Conservation (phyloP, 2,888 invertebrate species). For the Colletes collaris region DNA sequence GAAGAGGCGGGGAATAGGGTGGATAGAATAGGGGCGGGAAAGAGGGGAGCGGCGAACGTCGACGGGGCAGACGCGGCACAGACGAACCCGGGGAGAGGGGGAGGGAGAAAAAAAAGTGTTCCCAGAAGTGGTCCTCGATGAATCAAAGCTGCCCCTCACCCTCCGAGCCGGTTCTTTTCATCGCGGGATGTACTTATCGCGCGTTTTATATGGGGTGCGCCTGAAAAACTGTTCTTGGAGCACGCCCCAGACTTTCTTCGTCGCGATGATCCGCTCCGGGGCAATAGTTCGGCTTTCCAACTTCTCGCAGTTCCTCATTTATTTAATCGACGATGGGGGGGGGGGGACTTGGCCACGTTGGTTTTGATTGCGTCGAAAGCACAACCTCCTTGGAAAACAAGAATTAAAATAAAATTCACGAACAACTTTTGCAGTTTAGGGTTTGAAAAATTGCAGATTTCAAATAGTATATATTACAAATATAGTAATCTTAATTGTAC, state of each 20-base stretch:
- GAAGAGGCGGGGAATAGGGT: conserved; percentile 45
- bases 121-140: conserved; percentile 66
- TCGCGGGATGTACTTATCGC: conserved; percentile 46
- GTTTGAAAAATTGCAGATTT: too few species aligned
- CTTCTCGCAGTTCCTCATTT: too few species aligned
- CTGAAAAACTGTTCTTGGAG: conserved; percentile 31
- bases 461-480: too few species aligned
- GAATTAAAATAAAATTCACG: too few species aligned
- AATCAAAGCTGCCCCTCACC: conserved; percentile 57
- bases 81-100: neutral
- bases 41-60: neutral
- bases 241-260: conserved; percentile 22
- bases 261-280: neutral
- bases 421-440: too few species aligned
- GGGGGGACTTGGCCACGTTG: too few species aligned
- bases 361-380: too few species aligned
- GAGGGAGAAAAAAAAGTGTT: conserved; percentile 28
- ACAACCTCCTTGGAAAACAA: too few species aligned
- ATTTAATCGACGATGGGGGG: too few species aligned
- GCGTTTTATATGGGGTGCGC: conserved; percentile 31
- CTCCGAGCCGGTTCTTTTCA: conserved; percentile 39
- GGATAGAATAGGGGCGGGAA: neutral
- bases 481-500: too few species aligned
- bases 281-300: neutral
- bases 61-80: conserved; percentile 10